phyloP scores from a whole-genome alignment of 2,888 invertebrate genomes.

The Acleris holmiana region DNA sequence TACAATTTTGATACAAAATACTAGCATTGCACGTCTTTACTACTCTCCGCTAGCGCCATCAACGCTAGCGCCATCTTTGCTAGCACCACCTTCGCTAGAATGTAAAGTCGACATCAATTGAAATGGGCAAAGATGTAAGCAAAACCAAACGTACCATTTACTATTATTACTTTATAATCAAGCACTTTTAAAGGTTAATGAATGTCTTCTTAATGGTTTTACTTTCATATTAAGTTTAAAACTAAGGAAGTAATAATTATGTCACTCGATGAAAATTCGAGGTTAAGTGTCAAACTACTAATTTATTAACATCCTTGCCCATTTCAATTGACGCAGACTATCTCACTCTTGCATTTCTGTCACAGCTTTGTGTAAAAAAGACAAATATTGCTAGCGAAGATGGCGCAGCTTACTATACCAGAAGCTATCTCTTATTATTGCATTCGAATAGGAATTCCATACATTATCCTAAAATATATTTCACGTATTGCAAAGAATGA shows the following conservation, averaged over 20 bases:
- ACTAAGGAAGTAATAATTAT: no score
- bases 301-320: neutral
- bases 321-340: neutral
- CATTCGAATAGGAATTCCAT: constrained; percentile 28
- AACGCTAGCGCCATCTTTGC: neutral
- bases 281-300: no score
- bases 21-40: constrained; percentile 25
- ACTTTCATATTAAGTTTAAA: no score
- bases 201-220: no score
- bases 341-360: constrained; percentile 3
- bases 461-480: constrained; percentile 41
- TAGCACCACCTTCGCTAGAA: no score
- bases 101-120: neutral
- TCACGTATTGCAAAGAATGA: constrained; percentile 18
- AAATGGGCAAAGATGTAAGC: neutral
- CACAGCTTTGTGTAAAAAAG: neutral
- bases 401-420: constrained; percentile 18
- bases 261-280: no score
- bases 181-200: no score
- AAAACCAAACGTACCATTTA: no score
- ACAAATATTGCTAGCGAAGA: constrained; percentile 3
- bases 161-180: no score
- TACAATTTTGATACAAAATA: constrained; percentile 53
- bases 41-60: neutral
- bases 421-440: constrained; percentile 36